Conservation (phyloP, 1,140 invertebrate genomes). For the Drosophila truncata region DNA sequence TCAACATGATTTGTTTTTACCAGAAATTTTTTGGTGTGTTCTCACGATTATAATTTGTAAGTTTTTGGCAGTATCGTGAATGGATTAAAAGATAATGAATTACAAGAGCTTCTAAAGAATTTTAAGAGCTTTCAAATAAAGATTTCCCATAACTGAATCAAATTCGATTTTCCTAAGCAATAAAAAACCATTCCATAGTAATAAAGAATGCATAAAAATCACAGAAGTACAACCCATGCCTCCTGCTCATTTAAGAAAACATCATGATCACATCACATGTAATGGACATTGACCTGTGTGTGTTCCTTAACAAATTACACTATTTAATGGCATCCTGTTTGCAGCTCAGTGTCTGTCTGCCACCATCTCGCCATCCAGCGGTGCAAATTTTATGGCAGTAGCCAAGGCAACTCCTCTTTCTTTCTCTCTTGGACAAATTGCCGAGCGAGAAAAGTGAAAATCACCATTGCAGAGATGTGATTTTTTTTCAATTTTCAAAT, state of each 20-base stretch:
- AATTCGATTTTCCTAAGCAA: background rate
- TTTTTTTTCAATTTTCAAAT: constrained; percentile 71
- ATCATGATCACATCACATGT: constrained; percentile 14
- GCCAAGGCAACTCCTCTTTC: constrained; percentile 30
- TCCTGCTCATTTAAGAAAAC: background rate
- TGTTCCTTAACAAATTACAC: constrained; percentile 31
- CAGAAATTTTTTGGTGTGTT: constrained; percentile 24
- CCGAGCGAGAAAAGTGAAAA: constrained; percentile 73
- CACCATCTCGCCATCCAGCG: constrained; percentile 11
- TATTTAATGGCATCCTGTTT: constrained; percentile 40
- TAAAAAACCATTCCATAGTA: background rate
- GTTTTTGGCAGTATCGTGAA: background rate
- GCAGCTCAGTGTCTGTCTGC: constrained; percentile 15
- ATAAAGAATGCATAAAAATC: background rate
- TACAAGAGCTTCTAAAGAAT: no score
- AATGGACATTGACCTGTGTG: constrained; percentile 25
- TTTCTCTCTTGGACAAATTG: constrained; percentile 29
- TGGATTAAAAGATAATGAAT: background rate
- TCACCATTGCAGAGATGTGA: constrained; percentile 42
- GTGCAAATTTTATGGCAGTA: constrained; percentile 47
- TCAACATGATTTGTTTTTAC: constrained; percentile 15
- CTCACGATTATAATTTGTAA: constrained; percentile 41
- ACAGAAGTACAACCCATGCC: no score
- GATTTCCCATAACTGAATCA: background rate
- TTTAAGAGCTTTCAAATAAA: background rate